Conservation (phyloP, 2,888 invertebrate genomes). For the Drosophila fulvimacula region DNA sequence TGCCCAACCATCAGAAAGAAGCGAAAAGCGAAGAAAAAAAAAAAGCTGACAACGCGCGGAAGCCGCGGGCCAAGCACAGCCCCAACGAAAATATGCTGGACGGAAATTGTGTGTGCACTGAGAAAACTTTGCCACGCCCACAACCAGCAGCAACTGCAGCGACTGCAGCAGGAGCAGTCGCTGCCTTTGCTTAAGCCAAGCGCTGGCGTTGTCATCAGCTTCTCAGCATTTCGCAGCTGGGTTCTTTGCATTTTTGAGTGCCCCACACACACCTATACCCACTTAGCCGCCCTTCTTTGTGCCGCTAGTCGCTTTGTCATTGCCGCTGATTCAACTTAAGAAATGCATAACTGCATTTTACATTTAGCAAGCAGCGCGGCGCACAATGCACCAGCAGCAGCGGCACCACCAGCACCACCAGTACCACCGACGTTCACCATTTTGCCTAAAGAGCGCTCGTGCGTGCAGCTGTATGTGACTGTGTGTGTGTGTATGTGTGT, state of each 20-base stretch:
- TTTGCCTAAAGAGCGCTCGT: constrained; percentile 44
- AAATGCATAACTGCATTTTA: constrained; percentile 76
- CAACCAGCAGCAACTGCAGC: not conserved
- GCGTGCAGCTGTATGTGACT: constrained; percentile 26
- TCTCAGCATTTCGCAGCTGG: constrained; percentile 49
- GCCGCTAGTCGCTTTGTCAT: constrained; percentile 62
- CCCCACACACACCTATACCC: constrained; percentile 26
- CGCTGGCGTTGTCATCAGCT: constrained; percentile 52
- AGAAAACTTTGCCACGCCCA: constrained; percentile 45
- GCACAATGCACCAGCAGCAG: constrained; percentile 48
- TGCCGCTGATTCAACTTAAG: constrained; percentile 73
- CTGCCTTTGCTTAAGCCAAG: constrained; percentile 22
- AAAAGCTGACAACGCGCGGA: constrained; percentile 57
- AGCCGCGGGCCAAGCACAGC: constrained; percentile 45
- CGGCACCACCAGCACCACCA: constrained; percentile 21
- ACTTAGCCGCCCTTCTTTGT: constrained; percentile 31
- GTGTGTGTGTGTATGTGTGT: constrained; percentile 16
- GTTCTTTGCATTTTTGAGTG: constrained; percentile 67
- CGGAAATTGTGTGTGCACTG: constrained; percentile 73
- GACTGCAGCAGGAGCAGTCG: constrained; percentile 7
- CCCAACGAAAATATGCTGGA: constrained; percentile 50
- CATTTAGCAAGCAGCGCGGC: constrained; percentile 53
- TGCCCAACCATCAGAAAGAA: constrained; percentile 24
- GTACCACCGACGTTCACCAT: constrained; percentile 18
- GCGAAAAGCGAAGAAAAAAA: not conserved